These are phyloP conservation scores for Chelonoidis abingdonii DNA, from an alignment of 2,113 vertebrate genomes.

Conservation along the genomic window DNA sequence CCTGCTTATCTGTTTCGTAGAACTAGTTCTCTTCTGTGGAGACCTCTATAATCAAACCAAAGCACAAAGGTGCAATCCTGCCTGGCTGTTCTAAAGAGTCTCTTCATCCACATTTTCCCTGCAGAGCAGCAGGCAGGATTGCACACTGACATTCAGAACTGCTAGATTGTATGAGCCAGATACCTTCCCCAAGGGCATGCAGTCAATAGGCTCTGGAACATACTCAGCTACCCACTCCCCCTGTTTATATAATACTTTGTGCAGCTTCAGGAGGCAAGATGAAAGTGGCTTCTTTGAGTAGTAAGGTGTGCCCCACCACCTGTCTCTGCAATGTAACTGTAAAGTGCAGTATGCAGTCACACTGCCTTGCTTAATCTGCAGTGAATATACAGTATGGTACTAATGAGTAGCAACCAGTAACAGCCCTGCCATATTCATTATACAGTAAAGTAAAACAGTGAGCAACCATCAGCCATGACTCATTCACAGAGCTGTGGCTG, in stretches of 20 bases:
- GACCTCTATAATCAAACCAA: neutral
- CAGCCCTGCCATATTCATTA: neutral
- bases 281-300: neutral
- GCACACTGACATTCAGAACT: neutral
- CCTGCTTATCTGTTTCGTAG: neutral
- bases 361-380: neutral
- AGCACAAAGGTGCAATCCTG: neutral
- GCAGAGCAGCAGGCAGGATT: neutral
- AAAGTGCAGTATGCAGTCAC: neutral
- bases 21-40: neutral
- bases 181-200: neutral
- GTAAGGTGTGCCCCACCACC: neutral
- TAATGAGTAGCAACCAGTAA: neutral
- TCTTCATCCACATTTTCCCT: neutral
- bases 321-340: rapidly evolving
- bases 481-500: rapidly evolving
- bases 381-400: neutral
- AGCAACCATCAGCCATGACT: neutral
- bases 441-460: neutral
- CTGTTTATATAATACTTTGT: no score
- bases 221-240: neutral
- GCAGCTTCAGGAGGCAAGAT: no score
- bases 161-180: neutral
- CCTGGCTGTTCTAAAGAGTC: neutral
- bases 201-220: neutral